A percentile compares a stretch with the other conserved stretches of the same genome.
phyloP scores from a whole-genome alignment of 2,888 invertebrate species.

The Caenorhabditis panamensis region DNA sequence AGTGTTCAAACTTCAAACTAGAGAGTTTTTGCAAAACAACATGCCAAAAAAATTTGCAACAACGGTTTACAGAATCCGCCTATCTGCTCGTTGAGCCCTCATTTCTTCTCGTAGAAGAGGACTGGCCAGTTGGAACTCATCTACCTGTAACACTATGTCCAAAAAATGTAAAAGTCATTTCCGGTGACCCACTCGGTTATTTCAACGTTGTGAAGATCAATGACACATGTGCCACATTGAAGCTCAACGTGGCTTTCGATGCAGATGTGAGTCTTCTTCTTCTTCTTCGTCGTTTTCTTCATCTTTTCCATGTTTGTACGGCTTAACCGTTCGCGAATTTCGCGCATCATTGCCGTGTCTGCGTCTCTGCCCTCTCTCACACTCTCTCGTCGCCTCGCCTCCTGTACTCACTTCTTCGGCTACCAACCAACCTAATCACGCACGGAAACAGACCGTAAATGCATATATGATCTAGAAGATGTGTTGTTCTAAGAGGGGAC shows the following conservation, averaged over 20 bases:
- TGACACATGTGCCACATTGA: slow-evolving; percentile 72
- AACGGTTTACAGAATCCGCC: slow-evolving; percentile 28
- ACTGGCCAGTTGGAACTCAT: slow-evolving; percentile 73
- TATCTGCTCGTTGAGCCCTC: slow-evolving; percentile 72
- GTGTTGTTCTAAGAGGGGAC: too few relatives aligned
- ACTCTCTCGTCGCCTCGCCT: neutral
- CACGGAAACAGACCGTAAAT: slow-evolving; percentile 11
- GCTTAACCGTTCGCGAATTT: slow-evolving; percentile 47
- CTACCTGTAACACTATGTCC: slow-evolving; percentile 74
- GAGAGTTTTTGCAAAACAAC: too few relatives aligned
- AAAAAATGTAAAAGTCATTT: slow-evolving; percentile 53
- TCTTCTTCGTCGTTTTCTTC: neutral
- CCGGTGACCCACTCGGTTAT: slow-evolving; percentile 65
- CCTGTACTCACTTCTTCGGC: too few relatives aligned
- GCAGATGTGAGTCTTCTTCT: slow-evolving; percentile 74
- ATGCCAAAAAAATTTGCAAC: too few relatives aligned
- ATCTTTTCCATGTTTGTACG: slow-evolving; percentile 18
- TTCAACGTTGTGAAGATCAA: slow-evolving; percentile 72
- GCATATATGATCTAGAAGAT: neutral
- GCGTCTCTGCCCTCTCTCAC: neutral
- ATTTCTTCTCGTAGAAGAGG: slow-evolving; percentile 76
- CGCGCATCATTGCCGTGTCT: slow-evolving; percentile 51
- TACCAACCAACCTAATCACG: neutral
- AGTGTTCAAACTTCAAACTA: too few relatives aligned
- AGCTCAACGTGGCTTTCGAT: slow-evolving; percentile 71